Base-by-base conservation (phyloP, 2,113 vertebrate genomes). In the Rhegmatorhina hoffmannsi region DNA sequence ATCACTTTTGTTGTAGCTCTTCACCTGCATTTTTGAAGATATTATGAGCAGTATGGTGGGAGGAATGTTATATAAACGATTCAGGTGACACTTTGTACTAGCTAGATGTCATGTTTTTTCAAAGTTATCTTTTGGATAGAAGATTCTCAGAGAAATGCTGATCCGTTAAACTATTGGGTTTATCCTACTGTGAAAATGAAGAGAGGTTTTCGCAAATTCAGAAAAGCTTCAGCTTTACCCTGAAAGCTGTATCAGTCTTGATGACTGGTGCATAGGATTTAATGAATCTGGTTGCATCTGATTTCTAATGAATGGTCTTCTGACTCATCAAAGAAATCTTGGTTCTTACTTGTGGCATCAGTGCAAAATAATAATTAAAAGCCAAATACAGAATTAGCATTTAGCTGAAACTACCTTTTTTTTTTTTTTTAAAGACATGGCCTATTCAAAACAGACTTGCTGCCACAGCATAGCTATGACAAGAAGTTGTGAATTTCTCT, bases 21-120 rank as follows among this genome's bases (percentile, higher is more conserved):
- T 97, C 89, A 84, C 80, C 75, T 91, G 84, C 20, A 14, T 80
- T 94, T 94, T 69, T 69, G 19, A 91, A 91, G 95, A 85, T 93
- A 95, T 91, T 92, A 93, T 93, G 92, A 95, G 89, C 80, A 81
- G 53, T 56, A 29, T 2, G 9, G 95, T 96, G 79, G 94, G 94
- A 94, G 89, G 95, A 89, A 64, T 52, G 73, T 96, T 97, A 94
- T 25, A 94, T 97, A 95, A 96, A 90, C 77, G 55, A 84, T 90
- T 89, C 76, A 90, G 80, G 67, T 95, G 86, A 96, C 86, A 97
- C 56, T 96, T 94, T 86, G 86, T 92, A 55, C 92, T 74, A 89
- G 70, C 72, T 80, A 84, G 83, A 58, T 84, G 86, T 93, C 88
- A 92, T 47, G 3, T 80, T 84, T 96, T 86, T 86, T 77, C 43